A percentile compares a stretch with the other conserved stretches of the same genome.
These are phyloP conservation scores for Acestrorhynchus altus DNA, from an alignment of 2,797 vertebrate species.

Conservation along the genomic window DNA sequence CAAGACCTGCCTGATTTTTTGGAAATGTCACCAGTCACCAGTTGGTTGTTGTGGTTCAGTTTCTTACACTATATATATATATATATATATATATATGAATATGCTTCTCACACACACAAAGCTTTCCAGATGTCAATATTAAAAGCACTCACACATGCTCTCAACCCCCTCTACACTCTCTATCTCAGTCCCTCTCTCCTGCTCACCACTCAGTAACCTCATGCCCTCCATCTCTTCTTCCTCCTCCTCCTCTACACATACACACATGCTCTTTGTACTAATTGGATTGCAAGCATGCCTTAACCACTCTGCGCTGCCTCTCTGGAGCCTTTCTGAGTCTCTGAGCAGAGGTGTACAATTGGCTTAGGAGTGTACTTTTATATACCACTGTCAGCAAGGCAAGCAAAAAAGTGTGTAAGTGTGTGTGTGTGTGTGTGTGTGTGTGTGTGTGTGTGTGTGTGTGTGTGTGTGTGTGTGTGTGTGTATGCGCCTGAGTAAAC, in stretches of 20 bases:
- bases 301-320: background rate
- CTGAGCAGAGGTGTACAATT: constrained; percentile 9
- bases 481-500: constrained; percentile 30
- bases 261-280: constrained; percentile 1
- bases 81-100: too few relatives aligned
- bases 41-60: too few relatives aligned
- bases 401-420: background rate
- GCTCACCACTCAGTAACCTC: background rate
- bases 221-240: constrained; percentile 1
- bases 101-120: background rate
- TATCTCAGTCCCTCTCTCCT: constrained; percentile 10
- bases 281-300: constrained; percentile 27
- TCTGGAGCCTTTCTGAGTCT: constrained; percentile 27
- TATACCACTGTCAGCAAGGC: background rate
- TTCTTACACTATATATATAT: too few relatives aligned
- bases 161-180: background rate
- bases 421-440: background rate
- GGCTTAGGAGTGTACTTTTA: constrained; percentile 15
- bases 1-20: too few relatives aligned
- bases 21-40: too few relatives aligned
- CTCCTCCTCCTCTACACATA: background rate
- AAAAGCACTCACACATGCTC: background rate
- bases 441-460: background rate
- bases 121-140: background rate
- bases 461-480: background rate